phyloP scores from a whole-genome alignment of 2,113 vertebrate species.

The Neopipo cinnamomea region DNA sequence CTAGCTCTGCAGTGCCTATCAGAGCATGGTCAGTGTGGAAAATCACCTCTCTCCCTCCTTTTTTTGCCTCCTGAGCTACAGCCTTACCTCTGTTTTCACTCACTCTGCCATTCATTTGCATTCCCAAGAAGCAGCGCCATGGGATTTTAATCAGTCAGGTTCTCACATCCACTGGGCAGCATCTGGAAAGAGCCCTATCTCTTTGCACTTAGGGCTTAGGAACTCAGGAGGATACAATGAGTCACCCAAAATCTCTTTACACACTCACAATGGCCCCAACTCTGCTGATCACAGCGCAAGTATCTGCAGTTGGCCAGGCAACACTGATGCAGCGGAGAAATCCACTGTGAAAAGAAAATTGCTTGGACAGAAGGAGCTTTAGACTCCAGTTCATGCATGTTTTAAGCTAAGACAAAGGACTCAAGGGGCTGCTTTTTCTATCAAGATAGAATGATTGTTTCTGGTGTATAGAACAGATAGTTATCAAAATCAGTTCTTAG shows the following conservation, averaged over 20 bases:
- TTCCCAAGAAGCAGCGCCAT: fast-evolving
- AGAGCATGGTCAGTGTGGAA: not conserved
- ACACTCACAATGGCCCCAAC: fast-evolving
- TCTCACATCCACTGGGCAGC: fast-evolving
- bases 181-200: not conserved
- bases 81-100: not conserved
- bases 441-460: not conserved
- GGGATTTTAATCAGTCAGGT: not conserved
- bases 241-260: not conserved
- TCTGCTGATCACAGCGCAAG: not conserved
- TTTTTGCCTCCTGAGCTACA: not conserved
- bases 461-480: not conserved
- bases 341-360: not conserved
- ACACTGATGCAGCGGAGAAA: not conserved
- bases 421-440: not conserved
- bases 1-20: not conserved
- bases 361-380: not conserved
- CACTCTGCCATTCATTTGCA: not conserved
- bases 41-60: not conserved
- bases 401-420: not conserved
- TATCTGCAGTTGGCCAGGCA: not conserved
- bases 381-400: fast-evolving
- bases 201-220: not conserved
- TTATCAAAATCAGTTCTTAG: not conserved
- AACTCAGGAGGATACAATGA: not conserved